These are phyloP conservation scores for Neodiprion virginianus DNA, from an alignment of 1,140 invertebrate genomes.

Conservation along the genomic window DNA sequence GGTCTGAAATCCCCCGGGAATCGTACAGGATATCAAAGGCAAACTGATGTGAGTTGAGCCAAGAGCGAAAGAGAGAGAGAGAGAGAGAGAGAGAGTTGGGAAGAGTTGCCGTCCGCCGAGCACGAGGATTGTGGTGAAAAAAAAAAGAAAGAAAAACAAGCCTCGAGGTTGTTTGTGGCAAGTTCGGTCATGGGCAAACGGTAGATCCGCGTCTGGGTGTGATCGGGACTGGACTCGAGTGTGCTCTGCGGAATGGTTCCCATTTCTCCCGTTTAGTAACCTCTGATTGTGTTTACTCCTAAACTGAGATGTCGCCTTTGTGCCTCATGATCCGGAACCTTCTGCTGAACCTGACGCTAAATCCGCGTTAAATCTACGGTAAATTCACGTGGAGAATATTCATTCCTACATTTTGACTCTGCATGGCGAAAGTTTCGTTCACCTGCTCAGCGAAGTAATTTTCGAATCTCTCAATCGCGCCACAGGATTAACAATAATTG, in stretches of 20 bases:
- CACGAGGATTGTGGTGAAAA: not conserved
- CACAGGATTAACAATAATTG: not conserved
- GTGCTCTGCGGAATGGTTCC: not conserved
- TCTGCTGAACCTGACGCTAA: no score
- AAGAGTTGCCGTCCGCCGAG: not conserved
- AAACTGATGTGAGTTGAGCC: not conserved
- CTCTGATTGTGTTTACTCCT: not conserved
- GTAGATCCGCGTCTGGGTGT: not conserved
- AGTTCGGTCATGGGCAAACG: not conserved
- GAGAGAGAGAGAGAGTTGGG: not conserved
- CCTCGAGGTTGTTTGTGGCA: constrained; percentile 1
- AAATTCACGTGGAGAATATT: no score
- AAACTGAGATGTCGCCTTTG: not conserved
- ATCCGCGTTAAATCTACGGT: no score
- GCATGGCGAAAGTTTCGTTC: no score
- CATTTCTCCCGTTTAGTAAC: not conserved
- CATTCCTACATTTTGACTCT: no score
- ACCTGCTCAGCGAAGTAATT: no score
- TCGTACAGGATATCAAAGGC: not conserved
- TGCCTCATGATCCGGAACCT: not conserved
- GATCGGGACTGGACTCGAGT: not conserved
- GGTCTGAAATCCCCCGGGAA: not conserved
- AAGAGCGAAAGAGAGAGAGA: not conserved
- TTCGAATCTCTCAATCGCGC: not conserved
- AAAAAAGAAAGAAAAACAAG: not conserved